Percentiles rank a stretch among this genome's conserved stretches.
Evolutionary conservation across 2,113 vertebrate genomes (phyloP).

Genomic region (Neodon shergylaensis): DNA sequence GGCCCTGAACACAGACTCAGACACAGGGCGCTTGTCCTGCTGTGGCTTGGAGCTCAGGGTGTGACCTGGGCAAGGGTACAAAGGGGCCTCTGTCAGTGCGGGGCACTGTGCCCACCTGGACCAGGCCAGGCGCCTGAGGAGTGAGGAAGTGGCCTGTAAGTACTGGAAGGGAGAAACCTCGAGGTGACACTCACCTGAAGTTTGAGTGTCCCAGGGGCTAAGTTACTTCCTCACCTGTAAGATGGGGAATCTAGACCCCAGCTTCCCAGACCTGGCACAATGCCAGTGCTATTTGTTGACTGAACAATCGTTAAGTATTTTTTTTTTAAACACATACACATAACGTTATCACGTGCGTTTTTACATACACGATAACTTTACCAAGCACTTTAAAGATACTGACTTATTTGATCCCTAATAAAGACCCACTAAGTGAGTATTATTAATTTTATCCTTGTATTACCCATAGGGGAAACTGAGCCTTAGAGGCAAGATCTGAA

Average conservation of each 20-base stretch:
- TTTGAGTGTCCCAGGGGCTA: neutral
- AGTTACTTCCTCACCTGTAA: neutral
- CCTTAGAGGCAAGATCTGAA: constrained; percentile 3
- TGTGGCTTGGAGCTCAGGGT: constrained; percentile 63
- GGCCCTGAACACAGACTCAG: neutral
- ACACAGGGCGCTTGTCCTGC: constrained; percentile 70
- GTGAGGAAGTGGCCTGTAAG: neutral
- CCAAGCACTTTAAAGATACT: neutral
- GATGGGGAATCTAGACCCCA: neutral
- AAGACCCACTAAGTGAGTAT: neutral
- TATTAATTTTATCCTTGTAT: neutral
- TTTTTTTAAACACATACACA: neutral
- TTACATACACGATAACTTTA: neutral
- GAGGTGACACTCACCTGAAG: neutral
- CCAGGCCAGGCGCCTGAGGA: neutral
- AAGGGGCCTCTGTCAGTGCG: constrained; percentile 64
- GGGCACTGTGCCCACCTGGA: constrained; percentile 46
- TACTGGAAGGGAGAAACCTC: neutral
- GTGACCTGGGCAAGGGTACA: constrained; percentile 68
- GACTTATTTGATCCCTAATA: neutral
- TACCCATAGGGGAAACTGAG: constrained; percentile 10
- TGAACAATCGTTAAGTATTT: neutral
- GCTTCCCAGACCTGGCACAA: neutral
- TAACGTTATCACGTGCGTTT: neutral
- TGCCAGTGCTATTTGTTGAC: neutral